These are phyloP conservation scores for Crossocerus cetratus DNA, from an alignment of 2,888 invertebrate species.

Conservation along the genomic window DNA sequence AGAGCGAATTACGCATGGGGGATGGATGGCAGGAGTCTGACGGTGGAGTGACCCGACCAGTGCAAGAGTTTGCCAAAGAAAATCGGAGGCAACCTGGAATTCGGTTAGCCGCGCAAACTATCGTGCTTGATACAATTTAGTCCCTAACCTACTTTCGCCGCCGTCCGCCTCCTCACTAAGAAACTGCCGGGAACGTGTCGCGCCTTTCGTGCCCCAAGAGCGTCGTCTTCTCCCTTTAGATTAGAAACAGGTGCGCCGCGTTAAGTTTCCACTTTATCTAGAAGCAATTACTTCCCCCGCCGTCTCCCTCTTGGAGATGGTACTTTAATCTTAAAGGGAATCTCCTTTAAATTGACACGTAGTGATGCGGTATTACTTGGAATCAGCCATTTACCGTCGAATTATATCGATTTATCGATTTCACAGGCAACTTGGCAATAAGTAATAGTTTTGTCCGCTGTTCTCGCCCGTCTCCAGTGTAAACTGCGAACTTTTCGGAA, in stretches of 20 bases:
- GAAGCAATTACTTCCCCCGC: not conserved
- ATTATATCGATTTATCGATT: too few relatives aligned
- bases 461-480: too few relatives aligned
- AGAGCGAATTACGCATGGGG: conserved; percentile 42
- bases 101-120: conserved; percentile 2
- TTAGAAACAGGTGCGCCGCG: not conserved
- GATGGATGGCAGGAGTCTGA: conserved; percentile 18
- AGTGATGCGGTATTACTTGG: too few relatives aligned
- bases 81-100: conserved; percentile 10
- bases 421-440: too few relatives aligned
- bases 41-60: not conserved
- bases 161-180: not conserved
- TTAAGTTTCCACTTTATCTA: not conserved
- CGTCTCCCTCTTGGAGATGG: not conserved
- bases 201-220: not conserved
- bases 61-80: conserved; percentile 22
- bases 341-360: too few relatives aligned
- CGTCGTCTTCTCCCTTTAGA: not conserved
- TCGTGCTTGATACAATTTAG: conserved; percentile 15
- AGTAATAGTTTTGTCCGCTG: too few relatives aligned
- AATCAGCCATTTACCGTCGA: too few relatives aligned
- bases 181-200: conserved; percentile 1
- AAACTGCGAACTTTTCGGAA: too few relatives aligned
- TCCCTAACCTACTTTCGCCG: conserved; percentile 1
- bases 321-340: not conserved